Evolutionary conservation across 2,888 invertebrate species (phyloP).

Genomic region (Brachylomia viminalis): DNA sequence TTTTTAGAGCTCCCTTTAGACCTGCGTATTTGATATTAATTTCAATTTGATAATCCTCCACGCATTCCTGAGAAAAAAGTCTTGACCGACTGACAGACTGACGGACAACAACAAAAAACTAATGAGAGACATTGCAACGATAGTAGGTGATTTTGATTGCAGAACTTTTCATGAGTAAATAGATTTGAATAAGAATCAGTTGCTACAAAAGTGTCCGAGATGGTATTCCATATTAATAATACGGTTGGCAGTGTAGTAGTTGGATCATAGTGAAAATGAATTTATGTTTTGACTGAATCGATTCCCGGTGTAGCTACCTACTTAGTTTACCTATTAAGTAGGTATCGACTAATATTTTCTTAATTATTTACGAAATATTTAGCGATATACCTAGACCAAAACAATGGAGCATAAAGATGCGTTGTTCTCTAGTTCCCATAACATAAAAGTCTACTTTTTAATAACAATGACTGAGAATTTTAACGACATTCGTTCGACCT

Average conservation of each 20-base stretch:
- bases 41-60: no score
- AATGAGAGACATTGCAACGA: no score
- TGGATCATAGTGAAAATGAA: neutral
- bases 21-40: no score
- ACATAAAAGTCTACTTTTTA: constrained; percentile 42
- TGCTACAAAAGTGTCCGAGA: neutral
- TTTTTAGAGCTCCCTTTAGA: no score
- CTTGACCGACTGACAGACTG: no score
- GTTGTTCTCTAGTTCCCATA: constrained; percentile 40
- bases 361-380: neutral
- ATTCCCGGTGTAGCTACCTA: neutral
- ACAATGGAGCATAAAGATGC: constrained; percentile 35
- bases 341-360: neutral
- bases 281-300: neutral
- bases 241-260: neutral
- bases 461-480: constrained; percentile 26
- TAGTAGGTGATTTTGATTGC: neutral
- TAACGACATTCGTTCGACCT: neutral
- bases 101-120: no score
- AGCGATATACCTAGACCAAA: neutral
- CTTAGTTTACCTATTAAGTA: neutral
- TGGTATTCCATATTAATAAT: neutral
- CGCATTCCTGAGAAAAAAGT: no score
- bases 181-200: neutral
- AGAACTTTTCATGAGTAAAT: neutral